These are phyloP conservation scores for Dolichomitus sp. DNA, from an alignment of 2,888 invertebrate species.

Conservation along the genomic window DNA sequence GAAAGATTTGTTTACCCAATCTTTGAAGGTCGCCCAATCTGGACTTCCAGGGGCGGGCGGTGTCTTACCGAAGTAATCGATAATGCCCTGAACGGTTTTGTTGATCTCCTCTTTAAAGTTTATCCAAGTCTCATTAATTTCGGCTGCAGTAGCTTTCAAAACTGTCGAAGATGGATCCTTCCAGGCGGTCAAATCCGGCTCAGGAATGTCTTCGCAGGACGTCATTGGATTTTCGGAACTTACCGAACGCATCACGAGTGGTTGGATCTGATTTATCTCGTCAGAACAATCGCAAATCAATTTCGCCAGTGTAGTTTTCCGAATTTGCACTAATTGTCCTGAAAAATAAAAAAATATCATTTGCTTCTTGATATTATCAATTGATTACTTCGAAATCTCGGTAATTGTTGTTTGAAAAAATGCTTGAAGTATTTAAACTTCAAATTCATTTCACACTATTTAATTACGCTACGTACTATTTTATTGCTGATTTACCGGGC, in stretches of 20 bases:
- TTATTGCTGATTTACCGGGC: no score
- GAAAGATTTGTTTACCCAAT: slow-evolving; percentile 73
- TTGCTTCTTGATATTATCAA: no score
- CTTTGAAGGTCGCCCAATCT: slow-evolving; percentile 71
- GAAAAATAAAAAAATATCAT: slow-evolving; percentile 69
- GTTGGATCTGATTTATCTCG: slow-evolving; percentile 89
- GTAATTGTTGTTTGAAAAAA: no score
- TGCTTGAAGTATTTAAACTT: no score
- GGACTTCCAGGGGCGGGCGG: slow-evolving; percentile 56
- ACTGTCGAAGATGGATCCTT: slow-evolving; percentile 77
- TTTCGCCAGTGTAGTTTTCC: slow-evolving; percentile 91
- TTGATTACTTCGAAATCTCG: no score
- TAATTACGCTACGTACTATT: no score
- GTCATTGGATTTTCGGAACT: slow-evolving; percentile 88
- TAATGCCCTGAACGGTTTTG: slow-evolving; percentile 70
- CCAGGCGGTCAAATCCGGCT: slow-evolving; percentile 89
- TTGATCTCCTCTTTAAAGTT: slow-evolving; percentile 73
- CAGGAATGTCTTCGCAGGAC: slow-evolving; percentile 89
- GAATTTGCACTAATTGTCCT: slow-evolving; percentile 94
- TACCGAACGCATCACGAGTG: slow-evolving; percentile 90
- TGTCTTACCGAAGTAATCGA: slow-evolving; percentile 67
- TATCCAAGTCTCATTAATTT: slow-evolving; percentile 65
- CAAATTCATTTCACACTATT: no score
- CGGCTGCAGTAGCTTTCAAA: slow-evolving; percentile 3
- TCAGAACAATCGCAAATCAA: slow-evolving; percentile 94